These are phyloP conservation scores for Chrysolina haemoptera DNA, from an alignment of 2,888 invertebrate genomes.

Conservation along the genomic window DNA sequence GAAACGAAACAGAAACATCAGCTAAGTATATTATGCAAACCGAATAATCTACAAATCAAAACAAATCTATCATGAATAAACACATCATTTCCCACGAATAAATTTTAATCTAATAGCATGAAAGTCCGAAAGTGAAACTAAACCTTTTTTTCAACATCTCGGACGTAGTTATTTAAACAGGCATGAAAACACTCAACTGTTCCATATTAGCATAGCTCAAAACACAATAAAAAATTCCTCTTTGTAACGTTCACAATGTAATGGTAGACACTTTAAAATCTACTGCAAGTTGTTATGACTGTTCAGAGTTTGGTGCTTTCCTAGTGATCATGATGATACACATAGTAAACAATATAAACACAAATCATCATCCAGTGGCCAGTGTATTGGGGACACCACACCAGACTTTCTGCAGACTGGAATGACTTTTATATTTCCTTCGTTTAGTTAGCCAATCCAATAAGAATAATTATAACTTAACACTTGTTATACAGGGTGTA, in stretches of 20 bases:
- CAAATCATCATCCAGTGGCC: constrained; percentile 67
- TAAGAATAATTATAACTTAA: constrained; percentile 15
- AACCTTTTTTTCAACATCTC: constrained; percentile 3
- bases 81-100: background rate
- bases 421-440: constrained; percentile 59
- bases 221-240: constrained; percentile 15
- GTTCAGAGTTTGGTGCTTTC: constrained; percentile 67
- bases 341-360: constrained; percentile 64
- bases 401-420: constrained; percentile 66
- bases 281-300: constrained; percentile 70
- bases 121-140: constrained; percentile 15
- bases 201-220: constrained; percentile 19
- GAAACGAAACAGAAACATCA: too few relatives aligned
- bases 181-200: constrained; percentile 21
- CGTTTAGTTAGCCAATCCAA: constrained; percentile 7
- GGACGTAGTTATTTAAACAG: constrained; percentile 11
- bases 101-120: background rate
- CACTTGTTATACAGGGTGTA: constrained; percentile 7
- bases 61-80: too few relatives aligned
- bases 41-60: too few relatives aligned
- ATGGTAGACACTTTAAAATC: constrained; percentile 38
- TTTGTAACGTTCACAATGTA: constrained; percentile 20
- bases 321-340: constrained; percentile 68
- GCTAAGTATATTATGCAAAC: too few relatives aligned
- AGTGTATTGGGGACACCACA: constrained; percentile 55